Evolutionary conservation across 1,140 invertebrate genomes (phyloP), one percentile per base, ranked within the genome.

Genomic region (Patella vulgata): DNA sequence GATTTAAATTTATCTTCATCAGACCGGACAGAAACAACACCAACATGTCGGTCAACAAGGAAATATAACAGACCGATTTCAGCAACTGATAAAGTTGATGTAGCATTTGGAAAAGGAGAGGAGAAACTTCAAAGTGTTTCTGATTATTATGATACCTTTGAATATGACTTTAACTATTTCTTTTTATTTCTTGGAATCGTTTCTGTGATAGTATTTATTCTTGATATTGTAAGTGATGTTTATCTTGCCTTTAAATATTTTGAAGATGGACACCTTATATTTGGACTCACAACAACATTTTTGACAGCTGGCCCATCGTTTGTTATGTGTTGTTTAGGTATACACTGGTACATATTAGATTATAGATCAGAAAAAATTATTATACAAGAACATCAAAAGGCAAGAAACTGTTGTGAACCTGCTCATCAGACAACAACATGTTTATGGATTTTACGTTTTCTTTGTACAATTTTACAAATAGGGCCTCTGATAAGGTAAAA

Each of bases 401-500:
- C 42, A 33, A 53, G 47, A 30, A 4, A 62, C 58, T 12, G 17
- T 23, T 36, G 52, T n/a, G 3, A 53, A 62, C 12, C 28, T 42
- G 42, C 4, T 25, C 23, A 27, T 44, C 17, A 25, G 57, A 14
- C 52, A 57, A 31, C 19, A 30, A 19, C 51, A 61, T 21, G 21
- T 51, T 19, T 46, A 62, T 31, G 78, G 78, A 59, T 74, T 51
- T 61, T 68, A 11, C 56, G 75, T 31, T 57, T 75, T 23, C 50
- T 75, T 14, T 70, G 73, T 36, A 71, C 75, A 17, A 61, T 72
- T 40, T 70, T 78, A 2, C 67, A 72, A 50, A 28, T 73, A 46
- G 75, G 70, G 33, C 74, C 74, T 30, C 66, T 74, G 47, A 59
- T 80, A 5, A 71, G 78, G 75, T 77, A n/a, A 71, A 51, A 39